Evolutionary conservation across 2,113 vertebrate genomes (phyloP), one percentile per base, ranked within the genome.

Genomic region (Panthera uncia): DNA sequence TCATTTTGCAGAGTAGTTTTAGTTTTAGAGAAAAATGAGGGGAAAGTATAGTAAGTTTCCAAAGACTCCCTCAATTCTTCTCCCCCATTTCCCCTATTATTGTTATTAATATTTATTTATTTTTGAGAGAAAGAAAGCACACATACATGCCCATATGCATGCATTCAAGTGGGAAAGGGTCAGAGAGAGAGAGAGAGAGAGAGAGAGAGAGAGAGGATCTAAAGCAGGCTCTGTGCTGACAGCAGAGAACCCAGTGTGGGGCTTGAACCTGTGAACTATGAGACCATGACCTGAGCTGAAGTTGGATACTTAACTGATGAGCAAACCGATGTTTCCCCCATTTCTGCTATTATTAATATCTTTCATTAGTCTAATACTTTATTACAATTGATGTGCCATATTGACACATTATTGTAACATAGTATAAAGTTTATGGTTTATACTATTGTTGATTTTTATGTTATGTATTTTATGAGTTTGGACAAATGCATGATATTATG

Each of bases 1-100:
- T 66, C 38, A n/a, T 86, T 91, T 96, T 83, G n/a, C 79, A 80
- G 21, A 85, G 33, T 2, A 83, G 31, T 91, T 91, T 91, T 50
- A 95, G 50, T 11, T 33, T 94, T 94, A 61, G 2, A 86, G 33
- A 89, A 85, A 85, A 69, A 38, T 45, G 31, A 78, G 6, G n/a
- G n/a, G 50, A 18, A 95, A 76, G 8, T 15, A 6, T 23, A 29
- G 9, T 19, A 8, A 97, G 25, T 74, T 92, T 15, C 27, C 38
- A 38, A 16, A 12, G 63, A 48, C 12, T n/a, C 5, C 50, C 19
- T 86, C 33, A n/a, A 38, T 50, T 8, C 9, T 29, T 29, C 2
- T 4, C 31, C n/a, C 55, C 25, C 12, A 5, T 27, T 89, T 82
- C 45, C 19, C 4, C 16, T 61, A 61, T 61, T 61, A 61, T 61